Evolutionary conservation across 2,797 vertebrate genomes (phyloP).

Genomic region (Chrysocyon brachyurus): DNA sequence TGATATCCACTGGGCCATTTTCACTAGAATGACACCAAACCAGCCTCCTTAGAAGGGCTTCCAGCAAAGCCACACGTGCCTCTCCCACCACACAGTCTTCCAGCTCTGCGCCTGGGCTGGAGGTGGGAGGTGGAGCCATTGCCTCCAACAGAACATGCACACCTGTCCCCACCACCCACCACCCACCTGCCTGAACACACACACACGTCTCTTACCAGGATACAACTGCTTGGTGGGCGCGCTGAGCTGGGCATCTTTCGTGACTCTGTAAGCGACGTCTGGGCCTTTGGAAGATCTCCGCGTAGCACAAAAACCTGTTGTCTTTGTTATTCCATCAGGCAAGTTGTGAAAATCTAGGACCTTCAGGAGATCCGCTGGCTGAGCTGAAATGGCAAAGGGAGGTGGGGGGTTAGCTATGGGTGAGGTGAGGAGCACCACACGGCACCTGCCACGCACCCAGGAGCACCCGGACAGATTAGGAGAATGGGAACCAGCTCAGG

Average conservation of each 20-base stretch:
- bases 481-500: fast-evolving
- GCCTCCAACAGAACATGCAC: too few species aligned
- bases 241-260: slow-evolving; percentile 97
- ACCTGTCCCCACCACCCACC: neutral
- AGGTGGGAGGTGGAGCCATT: fast-evolving
- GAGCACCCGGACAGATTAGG: fast-evolving
- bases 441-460: neutral
- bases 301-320: slow-evolving; percentile 95
- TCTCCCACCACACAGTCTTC: neutral
- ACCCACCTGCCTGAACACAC: neutral
- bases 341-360: slow-evolving; percentile 98
- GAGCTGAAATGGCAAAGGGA: slow-evolving; percentile 88
- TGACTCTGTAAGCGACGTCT: slow-evolving; percentile 96
- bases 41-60: fast-evolving
- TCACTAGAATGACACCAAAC: neutral
- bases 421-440: fast-evolving
- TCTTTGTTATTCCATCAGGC: slow-evolving; percentile 96
- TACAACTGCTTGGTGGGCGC: slow-evolving; percentile 98
- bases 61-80: fast-evolving
- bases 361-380: slow-evolving; percentile 97
- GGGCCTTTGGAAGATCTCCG: slow-evolving; percentile 94
- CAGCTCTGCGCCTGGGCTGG: fast-evolving
- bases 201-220: slow-evolving; percentile 89
- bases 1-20: fast-evolving
- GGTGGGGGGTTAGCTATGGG: slow-evolving; percentile 21